A percentile compares a stretch with the other conserved stretches of the same genome.
phyloP scores from a whole-genome alignment of 2,888 invertebrate species.

The Phytoseiulus persimilis region DNA sequence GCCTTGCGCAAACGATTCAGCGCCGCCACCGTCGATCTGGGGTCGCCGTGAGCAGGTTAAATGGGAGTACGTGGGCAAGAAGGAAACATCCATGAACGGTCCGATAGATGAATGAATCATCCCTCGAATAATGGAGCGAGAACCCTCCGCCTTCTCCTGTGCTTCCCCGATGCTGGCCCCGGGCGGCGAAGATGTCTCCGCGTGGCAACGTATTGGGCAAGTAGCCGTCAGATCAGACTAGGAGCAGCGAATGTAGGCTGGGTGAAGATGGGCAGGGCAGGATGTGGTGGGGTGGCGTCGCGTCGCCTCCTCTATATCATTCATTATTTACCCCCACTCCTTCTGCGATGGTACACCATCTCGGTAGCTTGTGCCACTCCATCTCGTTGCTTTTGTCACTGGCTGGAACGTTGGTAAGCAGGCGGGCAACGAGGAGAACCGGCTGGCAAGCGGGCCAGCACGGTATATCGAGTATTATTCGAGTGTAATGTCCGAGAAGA shows the following conservation, averaged over 20 bases:
- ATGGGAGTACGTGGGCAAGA: not conserved
- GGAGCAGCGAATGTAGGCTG: not conserved
- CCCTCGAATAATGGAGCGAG: not conserved
- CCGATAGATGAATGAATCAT: not conserved
- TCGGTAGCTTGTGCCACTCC: not conserved
- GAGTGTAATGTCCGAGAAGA: too few species aligned
- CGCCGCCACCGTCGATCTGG: too few species aligned
- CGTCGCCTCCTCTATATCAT: not conserved
- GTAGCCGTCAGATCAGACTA: not conserved
- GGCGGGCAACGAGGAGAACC: too few species aligned
- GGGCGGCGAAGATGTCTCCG: not conserved
- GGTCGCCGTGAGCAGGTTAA: not conserved
- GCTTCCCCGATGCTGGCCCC: not conserved
- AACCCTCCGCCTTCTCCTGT: not conserved
- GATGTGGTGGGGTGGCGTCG: not conserved
- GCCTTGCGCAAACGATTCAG: too few species aligned
- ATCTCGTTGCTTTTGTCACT: not conserved
- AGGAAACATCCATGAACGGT: not conserved
- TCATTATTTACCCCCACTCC: not conserved
- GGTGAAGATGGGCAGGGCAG: not conserved
- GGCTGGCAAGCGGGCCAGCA: too few species aligned
- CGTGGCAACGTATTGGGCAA: not conserved
- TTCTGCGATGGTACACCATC: not conserved
- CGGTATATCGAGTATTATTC: too few species aligned
- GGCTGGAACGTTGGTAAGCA: not conserved